These are phyloP conservation scores for Dromius quadrimaculatus DNA, from an alignment of 2,888 invertebrate genomes.

Conservation along the genomic window DNA sequence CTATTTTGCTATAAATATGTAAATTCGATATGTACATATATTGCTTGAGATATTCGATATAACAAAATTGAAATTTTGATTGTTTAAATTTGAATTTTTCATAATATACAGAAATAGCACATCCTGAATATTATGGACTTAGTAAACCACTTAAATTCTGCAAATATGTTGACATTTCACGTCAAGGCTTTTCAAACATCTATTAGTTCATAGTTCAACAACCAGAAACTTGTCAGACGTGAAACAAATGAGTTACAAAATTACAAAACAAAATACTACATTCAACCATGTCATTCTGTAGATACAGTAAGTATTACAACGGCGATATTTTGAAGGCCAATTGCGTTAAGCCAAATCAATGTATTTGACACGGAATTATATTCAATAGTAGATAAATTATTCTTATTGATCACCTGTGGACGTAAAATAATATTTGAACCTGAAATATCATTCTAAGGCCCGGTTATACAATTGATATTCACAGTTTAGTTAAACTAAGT, in stretches of 20 bases:
- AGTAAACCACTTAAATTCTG: slow-evolving; percentile 2
- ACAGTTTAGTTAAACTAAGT: too few species aligned
- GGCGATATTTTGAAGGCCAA: too few species aligned
- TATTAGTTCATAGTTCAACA: slow-evolving; percentile 4
- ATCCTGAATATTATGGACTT: neutral
- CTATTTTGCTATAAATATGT: neutral
- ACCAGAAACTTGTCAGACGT: neutral
- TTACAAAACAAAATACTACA: too few species aligned
- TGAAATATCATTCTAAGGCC: too few species aligned
- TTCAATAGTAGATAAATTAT: too few species aligned
- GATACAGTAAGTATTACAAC: too few species aligned
- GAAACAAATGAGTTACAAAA: slow-evolving; percentile 11
- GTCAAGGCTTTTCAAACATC: slow-evolving; percentile 1
- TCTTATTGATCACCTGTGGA: too few species aligned
- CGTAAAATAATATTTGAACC: too few species aligned
- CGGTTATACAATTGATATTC: too few species aligned
- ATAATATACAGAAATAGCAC: neutral
- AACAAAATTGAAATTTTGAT: neutral
- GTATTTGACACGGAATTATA: too few species aligned
- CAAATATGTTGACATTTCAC: slow-evolving; percentile 8
- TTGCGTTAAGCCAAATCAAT: too few species aligned
- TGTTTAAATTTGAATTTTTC: slow-evolving; percentile 7
- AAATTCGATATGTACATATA: neutral
- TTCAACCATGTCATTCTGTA: too few species aligned
- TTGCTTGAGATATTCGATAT: neutral